phyloP scores from a whole-genome alignment of 2,888 invertebrate species.

The Sinhomidia bicolor region DNA sequence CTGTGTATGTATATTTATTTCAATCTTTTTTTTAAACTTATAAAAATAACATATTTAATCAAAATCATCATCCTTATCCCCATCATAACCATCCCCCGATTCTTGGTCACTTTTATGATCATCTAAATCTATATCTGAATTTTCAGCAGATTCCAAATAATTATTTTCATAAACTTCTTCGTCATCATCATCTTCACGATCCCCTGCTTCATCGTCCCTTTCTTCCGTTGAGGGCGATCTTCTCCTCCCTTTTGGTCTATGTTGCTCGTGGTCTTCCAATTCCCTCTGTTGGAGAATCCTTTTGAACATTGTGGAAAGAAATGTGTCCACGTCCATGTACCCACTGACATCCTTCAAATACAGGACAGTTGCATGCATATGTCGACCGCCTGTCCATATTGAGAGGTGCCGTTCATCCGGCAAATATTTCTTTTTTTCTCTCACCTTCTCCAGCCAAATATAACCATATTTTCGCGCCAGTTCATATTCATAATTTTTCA shows the following conservation, averaged over 20 bases:
- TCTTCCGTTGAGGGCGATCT: neutral
- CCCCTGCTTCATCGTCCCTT: neutral
- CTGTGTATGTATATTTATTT: too few relatives aligned
- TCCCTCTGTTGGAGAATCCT: neutral
- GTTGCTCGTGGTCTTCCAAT: neutral
- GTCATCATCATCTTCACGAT: neutral
- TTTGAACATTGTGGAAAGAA: neutral
- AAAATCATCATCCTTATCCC: neutral
- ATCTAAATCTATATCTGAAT: neutral
- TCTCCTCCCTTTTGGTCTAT: neutral
- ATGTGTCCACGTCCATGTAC: neutral
- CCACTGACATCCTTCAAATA: slow-evolving; percentile 4
- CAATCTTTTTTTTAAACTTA: too few relatives aligned
- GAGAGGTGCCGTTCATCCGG: slow-evolving; percentile 20
- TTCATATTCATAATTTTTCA: neutral
- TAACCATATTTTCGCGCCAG: slow-evolving; percentile 22
- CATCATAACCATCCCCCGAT: neutral
- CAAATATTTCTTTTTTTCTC: neutral
- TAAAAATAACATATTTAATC: too few relatives aligned
- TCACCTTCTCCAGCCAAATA: slow-evolving; percentile 33
- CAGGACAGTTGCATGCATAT: neutral
- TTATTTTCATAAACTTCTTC: neutral
- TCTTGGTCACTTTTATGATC: neutral
- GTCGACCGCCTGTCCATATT: neutral
- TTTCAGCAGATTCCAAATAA: neutral